Evolutionary conservation across 2,888 invertebrate genomes (phyloP), one percentile per base, ranked within the genome.

Genomic region (Hydriomena furcata): DNA sequence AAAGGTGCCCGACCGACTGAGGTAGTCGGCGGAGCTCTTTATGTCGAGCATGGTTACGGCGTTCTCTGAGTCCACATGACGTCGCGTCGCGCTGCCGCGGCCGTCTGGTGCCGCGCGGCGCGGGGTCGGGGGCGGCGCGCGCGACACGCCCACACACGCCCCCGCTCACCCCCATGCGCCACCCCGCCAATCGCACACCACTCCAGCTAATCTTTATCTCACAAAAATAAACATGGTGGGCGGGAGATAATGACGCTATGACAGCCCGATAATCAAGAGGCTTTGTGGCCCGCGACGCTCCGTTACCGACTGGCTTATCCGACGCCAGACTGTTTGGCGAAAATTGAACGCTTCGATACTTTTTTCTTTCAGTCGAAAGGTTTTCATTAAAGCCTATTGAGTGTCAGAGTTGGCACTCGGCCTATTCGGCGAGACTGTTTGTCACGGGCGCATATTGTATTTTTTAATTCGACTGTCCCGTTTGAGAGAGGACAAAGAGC

Each of bases 11-110:
- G 96, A 95, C 91, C 96, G 94, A 91, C 94, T 94, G 79, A 97
- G 93, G 91, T 97, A 97, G 93, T 97, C 96, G 89, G 96, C 95
- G 75, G 96, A 95, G 76, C 95, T 95, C 91, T 97, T 97, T 81
- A 97, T 96, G 93, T 97, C 97, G 91, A 97, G 93, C 97, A 97
- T 97, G 79, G 65, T 76, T 75, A 76, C 71, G 73, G 63, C 73
- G 75, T 13, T 68, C 71, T 73, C 70, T 71, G 64, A 56, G 63
- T 64, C 30, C 49, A 30, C 87, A 80, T 80, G 66, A 65, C 81
- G 73, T 60, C 68, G 63, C 50, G 59, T 61, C 63, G 49, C 47
- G 52, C 27, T 40, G 50, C 37, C 49, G 55, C 57, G 53, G 61
- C 58, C 58, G 52, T 57, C 61, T 56, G 63, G 57, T 59, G 54